Evolutionary conservation across 2,113 vertebrate species (phyloP), one percentile per base, ranked within the genome.

Genomic region (Prunella himalayana): DNA sequence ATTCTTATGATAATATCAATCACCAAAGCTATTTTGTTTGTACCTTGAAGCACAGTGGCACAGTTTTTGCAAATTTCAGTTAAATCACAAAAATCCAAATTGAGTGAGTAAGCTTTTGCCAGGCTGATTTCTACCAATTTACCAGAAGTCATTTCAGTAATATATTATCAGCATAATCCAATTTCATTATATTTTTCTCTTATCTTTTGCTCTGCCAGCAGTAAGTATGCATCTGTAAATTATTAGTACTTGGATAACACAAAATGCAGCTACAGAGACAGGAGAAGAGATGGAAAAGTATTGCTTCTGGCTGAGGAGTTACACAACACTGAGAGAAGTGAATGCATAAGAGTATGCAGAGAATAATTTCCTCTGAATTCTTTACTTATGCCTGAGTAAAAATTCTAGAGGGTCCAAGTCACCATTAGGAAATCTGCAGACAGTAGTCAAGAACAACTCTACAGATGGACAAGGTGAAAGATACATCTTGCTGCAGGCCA

Each of bases 71-170:
- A 70, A 91, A 90, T 91, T 78, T 85, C 71, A 72, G 75, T 69
- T 85, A 86, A 89, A 53, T 61, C 77, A 77, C 50, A 66, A 91
- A 91, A 95, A 79, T 42, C 33, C 61, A 91, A 92, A 92, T 49
- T 39, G 37, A 79, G 35, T n/a, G 35, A 91, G 20, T 45, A 85
- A 63, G 60, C 41, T 92, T 94, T 64, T 75, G 83, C 39, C 47
- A 64, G 31, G 35, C 53, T 91, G 51, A 88, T 86, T 90, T 81
- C 71, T 90, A 41, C 37, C 81, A 89, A 35, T 33, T 76, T 94
- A 92, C 72, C 57, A 79, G 53, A 95, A 94, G 57, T 61, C n/a
- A 81, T 78, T 83, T 71, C 92, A 56, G 60, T 57, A 83, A 92
- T 28, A 68, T 31, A 51, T 78, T 71, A 84, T 51, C 69, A 75